A percentile compares a stretch with the other conserved stretches of the same genome.
phyloP scores from a whole-genome alignment of 30 jellyfish, hydroid and myxozoan species.

The Catostylus mosaicus region DNA sequence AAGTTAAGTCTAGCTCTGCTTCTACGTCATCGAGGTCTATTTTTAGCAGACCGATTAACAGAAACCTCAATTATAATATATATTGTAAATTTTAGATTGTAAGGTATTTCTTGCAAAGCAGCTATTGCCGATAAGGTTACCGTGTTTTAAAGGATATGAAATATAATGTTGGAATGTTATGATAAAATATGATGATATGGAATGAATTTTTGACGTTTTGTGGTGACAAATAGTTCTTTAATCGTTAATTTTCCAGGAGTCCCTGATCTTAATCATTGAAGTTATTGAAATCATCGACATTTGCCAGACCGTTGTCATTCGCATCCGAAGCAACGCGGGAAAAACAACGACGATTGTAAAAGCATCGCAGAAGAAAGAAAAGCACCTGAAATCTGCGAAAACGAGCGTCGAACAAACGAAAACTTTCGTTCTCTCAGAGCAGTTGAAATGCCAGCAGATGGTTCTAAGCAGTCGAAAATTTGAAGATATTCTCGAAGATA shows the following conservation, averaged over 20 bases:
- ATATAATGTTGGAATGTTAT: too few species aligned
- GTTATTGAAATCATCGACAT: constrained; percentile 65
- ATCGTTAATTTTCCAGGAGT: constrained; percentile 40
- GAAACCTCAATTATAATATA: too few species aligned
- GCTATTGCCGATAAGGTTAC: too few species aligned
- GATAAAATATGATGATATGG: too few species aligned
- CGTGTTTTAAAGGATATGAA: too few species aligned
- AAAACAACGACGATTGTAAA: constrained; percentile 33
- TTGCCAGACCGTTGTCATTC: constrained; percentile 59
- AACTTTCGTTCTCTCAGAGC: constrained; percentile 45
- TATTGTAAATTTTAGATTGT: too few species aligned
- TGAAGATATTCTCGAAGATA: constrained; percentile 71
- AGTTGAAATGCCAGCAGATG: constrained; percentile 23
- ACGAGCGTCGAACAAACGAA: constrained; percentile 19
- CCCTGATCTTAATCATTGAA: constrained; percentile 71
- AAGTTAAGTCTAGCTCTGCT: too few species aligned
- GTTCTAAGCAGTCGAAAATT: constrained; percentile 53
- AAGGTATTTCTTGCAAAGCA: too few species aligned
- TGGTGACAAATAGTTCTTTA: too few species aligned
- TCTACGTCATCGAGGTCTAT: too few species aligned
- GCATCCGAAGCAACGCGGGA: constrained; percentile 20
- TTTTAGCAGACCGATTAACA: too few species aligned
- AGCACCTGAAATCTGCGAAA: constrained; percentile 40
- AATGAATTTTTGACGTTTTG: too few species aligned
- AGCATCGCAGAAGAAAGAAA: constrained; percentile 48